Conservation (phyloP, 2,888 invertebrate species). For the Nomada hirtipes region DNA sequence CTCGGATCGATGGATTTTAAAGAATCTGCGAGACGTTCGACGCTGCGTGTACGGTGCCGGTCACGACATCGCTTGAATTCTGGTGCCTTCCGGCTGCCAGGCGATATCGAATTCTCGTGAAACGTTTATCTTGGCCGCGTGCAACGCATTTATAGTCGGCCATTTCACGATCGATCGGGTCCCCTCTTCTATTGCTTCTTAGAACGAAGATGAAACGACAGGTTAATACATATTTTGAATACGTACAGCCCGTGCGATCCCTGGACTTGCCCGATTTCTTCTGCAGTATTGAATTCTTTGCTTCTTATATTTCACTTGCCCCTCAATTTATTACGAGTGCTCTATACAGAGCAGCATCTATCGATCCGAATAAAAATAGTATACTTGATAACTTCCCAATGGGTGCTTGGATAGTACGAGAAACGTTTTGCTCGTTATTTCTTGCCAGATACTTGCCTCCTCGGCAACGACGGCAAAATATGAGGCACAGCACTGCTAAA, state of each 20-base stretch:
- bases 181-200: constrained; percentile 36
- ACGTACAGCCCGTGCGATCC: background rate
- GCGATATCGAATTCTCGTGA: constrained; percentile 37
- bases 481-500: background rate
- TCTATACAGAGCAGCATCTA: no score
- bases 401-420: no score
- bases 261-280: background rate
- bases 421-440: no score
- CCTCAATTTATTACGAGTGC: no score
- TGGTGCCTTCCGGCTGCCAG: background rate
- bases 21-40: background rate
- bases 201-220: constrained; percentile 24
- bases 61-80: background rate
- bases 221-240: background rate
- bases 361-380: no score
- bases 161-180: constrained; percentile 58
- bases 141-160: constrained; percentile 39
- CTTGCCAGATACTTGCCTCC: background rate
- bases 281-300: no score
- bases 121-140: constrained; percentile 40
- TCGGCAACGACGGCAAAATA: constrained; percentile 1
- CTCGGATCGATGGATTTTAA: background rate
- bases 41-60: background rate
- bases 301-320: no score
- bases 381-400: no score